These are phyloP conservation scores for Caenorhabditis elegans DNA, from an alignment of 1,140 invertebrate genomes.

Conservation along the genomic window DNA sequence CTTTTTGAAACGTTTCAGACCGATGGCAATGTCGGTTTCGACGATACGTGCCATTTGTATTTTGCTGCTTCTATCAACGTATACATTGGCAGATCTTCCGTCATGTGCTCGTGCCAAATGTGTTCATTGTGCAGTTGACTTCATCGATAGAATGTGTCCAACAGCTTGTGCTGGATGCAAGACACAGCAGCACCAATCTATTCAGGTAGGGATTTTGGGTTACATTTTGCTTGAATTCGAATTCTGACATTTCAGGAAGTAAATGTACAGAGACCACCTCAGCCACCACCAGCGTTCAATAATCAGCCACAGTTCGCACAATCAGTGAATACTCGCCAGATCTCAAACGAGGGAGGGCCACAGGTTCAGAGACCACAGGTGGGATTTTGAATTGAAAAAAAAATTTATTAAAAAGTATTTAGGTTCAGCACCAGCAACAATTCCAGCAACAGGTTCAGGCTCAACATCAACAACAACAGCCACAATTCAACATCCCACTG, in stretches of 20 bases:
- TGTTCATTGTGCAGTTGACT: slow-evolving; percentile 44
- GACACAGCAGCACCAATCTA: neutral
- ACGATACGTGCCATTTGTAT: slow-evolving; percentile 16
- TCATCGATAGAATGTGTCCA: slow-evolving; percentile 45
- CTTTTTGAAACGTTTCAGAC: neutral
- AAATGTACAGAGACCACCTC: neutral
- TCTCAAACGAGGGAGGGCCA: slow-evolving; percentile 18
- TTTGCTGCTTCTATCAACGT: neutral
- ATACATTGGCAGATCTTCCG: slow-evolving; percentile 34
- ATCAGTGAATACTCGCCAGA: neutral
- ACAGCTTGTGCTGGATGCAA: slow-evolving; percentile 35
- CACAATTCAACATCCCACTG: neutral
- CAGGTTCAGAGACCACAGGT: slow-evolving; percentile 1
- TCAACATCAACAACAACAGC: slow-evolving; percentile 17
- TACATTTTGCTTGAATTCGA: neutral
- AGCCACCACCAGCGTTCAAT: slow-evolving; percentile 10
- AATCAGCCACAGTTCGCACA: neutral
- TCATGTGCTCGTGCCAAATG: slow-evolving; percentile 41
- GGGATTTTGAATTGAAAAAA: neutral
- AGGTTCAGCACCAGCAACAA: neutral
- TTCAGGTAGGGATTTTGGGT: neutral
- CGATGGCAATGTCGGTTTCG: neutral
- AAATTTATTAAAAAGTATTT: no score
- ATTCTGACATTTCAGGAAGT: neutral
- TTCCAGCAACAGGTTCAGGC: neutral